phyloP scores from a whole-genome alignment of 2,113 vertebrate species.

The Lanius collurio region DNA sequence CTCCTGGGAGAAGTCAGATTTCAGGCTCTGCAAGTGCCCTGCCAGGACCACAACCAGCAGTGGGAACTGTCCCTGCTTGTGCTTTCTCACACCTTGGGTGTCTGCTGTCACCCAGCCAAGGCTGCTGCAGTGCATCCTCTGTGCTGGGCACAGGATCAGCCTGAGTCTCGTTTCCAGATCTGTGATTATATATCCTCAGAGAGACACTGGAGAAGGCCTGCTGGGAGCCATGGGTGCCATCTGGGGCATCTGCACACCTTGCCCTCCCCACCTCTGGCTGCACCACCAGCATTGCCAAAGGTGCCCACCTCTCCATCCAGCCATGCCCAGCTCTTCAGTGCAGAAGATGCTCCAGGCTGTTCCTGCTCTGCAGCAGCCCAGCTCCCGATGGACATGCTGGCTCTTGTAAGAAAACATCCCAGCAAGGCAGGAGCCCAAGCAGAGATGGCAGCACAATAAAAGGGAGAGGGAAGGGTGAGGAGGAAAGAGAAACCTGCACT shows the following conservation, averaged over 20 bases:
- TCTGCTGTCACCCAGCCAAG: neutral
- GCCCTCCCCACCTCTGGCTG: neutral
- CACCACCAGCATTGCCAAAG: neutral
- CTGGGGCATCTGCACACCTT: neutral
- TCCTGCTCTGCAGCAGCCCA: neutral
- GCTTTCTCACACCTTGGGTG: neutral
- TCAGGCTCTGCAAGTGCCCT: neutral
- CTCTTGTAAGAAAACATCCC: neutral
- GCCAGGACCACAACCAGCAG: neutral
- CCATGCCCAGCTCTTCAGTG: neutral
- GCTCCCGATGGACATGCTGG: fast-evolving
- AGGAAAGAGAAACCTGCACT: neutral
- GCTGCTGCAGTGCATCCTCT: neutral
- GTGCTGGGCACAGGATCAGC: neutral
- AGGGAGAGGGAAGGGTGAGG: neutral
- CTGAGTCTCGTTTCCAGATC: neutral
- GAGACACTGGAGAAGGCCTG: neutral
- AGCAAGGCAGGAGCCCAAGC: neutral
- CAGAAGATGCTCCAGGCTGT: neutral
- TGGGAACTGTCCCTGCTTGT: neutral
- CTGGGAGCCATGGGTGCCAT: neutral
- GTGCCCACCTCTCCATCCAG: neutral
- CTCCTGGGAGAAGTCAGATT: neutral
- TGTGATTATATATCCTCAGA: neutral
- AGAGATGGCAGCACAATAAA: neutral